Percentiles rank a stretch among this genome's conserved stretches.
phyloP scores from a whole-genome alignment of 2,113 vertebrate species.

The Phoxinus phoxinus region DNA sequence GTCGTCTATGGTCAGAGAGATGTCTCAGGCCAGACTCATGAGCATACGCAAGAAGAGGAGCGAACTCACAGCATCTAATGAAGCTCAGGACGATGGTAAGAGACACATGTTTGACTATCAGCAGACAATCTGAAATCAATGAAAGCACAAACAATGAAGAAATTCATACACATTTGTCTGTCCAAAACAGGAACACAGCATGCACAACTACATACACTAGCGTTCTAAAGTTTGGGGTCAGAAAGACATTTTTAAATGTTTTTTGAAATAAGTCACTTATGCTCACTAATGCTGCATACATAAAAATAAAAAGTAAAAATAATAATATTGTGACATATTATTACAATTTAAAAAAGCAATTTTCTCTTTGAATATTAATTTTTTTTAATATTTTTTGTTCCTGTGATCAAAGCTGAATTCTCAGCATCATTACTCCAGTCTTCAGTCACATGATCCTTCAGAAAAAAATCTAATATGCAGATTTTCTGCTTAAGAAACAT shows the following conservation, averaged over 20 bases:
- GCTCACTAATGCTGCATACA: neutral
- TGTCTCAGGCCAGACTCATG: constrained; percentile 72
- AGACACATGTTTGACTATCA: neutral
- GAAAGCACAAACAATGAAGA: neutral
- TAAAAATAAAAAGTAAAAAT: neutral
- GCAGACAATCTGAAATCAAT: neutral
- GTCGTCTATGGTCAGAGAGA: constrained; percentile 71
- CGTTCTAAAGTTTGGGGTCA: neutral
- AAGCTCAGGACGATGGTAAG: constrained; percentile 75
- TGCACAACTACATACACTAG: neutral
- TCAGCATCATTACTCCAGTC: neutral
- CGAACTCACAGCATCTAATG: constrained; percentile 65
- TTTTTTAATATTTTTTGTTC: too few species aligned
- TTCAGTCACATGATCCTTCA: neutral
- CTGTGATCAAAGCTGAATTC: too few species aligned
- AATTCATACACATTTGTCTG: neutral
- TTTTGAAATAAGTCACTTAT: neutral
- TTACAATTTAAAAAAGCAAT: too few species aligned
- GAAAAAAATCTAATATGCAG: neutral
- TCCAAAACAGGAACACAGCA: neutral
- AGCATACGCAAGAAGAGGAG: constrained; percentile 75
- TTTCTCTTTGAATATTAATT: too few species aligned
- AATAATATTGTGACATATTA: neutral
- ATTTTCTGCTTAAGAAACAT: neutral
- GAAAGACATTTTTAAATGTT: neutral